phyloP scores from a whole-genome alignment of 1,140 invertebrate genomes.

The Condylostylus longicornis region DNA sequence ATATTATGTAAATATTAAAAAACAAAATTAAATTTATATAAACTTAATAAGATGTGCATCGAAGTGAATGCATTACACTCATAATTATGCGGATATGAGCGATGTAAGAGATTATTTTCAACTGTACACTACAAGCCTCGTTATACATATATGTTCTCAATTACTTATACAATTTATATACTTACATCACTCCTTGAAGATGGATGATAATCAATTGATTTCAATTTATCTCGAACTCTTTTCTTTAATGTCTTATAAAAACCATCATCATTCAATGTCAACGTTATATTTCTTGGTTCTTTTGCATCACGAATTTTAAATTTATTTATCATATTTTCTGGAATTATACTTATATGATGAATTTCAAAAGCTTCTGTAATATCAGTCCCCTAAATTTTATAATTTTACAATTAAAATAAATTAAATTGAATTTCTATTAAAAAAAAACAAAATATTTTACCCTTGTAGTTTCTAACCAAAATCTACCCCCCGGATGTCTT shows the following conservation, averaged over 20 bases:
- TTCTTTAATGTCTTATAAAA: slow-evolving; percentile 50
- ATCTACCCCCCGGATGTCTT: slow-evolving; percentile 50
- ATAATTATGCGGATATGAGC: too few species aligned
- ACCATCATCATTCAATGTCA: slow-evolving; percentile 47
- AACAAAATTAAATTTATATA: too few species aligned
- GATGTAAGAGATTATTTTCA: too few species aligned
- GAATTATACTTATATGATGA: slow-evolving; percentile 37
- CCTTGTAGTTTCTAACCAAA: slow-evolving; percentile 48
- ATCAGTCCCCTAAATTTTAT: slow-evolving; percentile 40
- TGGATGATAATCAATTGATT: slow-evolving; percentile 31
- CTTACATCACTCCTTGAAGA: slow-evolving; percentile 25
- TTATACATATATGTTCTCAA: too few species aligned
- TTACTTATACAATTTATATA: slow-evolving; percentile 5
- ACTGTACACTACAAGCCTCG: too few species aligned
- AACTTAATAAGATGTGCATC: too few species aligned
- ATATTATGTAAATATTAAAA: too few species aligned
- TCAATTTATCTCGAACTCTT: slow-evolving; percentile 34
- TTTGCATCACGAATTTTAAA: slow-evolving; percentile 41
- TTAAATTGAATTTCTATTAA: neutral
- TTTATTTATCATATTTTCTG: slow-evolving; percentile 40
- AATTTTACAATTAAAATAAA: slow-evolving; percentile 2
- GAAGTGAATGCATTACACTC: too few species aligned
- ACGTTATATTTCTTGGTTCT: slow-evolving; percentile 38
- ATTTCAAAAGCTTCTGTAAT: slow-evolving; percentile 56
- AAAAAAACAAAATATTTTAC: slow-evolving; percentile 17